A percentile compares a stretch with the other conserved stretches of the same genome.
Conservation (phyloP, 2,113 vertebrate genomes). For the Tragelaphus scriptus region DNA sequence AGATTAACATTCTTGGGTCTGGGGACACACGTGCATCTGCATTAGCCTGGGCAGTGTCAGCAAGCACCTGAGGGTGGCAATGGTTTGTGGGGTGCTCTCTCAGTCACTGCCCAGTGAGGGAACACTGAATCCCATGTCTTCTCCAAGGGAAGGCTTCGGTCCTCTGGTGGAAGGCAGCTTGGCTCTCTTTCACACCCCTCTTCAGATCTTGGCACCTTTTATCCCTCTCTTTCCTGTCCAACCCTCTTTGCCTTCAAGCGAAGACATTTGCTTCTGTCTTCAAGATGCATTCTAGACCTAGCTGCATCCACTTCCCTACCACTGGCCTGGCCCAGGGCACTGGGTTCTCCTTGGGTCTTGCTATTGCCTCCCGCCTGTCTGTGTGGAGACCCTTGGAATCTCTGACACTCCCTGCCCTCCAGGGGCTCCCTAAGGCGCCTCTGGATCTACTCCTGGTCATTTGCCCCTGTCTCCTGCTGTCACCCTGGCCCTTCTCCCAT, state of each 20-base stretch:
- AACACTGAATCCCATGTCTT: accelerated
- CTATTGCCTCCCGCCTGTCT: background rate
- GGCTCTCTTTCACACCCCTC: background rate
- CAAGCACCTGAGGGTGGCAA: constrained; percentile 4
- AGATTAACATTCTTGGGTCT: constrained; percentile 57
- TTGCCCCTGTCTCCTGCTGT: background rate
- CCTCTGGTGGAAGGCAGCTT: background rate
- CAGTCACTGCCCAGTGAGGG: too few species aligned
- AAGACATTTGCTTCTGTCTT: background rate
- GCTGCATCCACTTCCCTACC: accelerated
- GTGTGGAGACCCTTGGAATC: background rate
- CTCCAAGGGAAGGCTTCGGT: too few species aligned
- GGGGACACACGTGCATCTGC: background rate
- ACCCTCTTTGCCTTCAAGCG: background rate
- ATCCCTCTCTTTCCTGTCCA: background rate
- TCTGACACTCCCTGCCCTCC: background rate
- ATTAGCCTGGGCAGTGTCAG: constrained; percentile 46
- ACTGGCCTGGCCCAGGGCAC: background rate
- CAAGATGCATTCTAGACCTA: background rate
- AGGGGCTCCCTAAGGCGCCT: background rate
- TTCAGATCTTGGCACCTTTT: background rate
- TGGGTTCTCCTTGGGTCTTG: background rate
- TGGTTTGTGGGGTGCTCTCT: constrained; percentile 20
- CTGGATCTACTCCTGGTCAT: background rate
- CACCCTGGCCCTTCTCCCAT: background rate